A percentile compares a stretch with the other conserved stretches of the same genome.
These are phyloP conservation scores for Mya arenaria DNA, from an alignment of 1,140 invertebrate genomes.

Conservation along the genomic window DNA sequence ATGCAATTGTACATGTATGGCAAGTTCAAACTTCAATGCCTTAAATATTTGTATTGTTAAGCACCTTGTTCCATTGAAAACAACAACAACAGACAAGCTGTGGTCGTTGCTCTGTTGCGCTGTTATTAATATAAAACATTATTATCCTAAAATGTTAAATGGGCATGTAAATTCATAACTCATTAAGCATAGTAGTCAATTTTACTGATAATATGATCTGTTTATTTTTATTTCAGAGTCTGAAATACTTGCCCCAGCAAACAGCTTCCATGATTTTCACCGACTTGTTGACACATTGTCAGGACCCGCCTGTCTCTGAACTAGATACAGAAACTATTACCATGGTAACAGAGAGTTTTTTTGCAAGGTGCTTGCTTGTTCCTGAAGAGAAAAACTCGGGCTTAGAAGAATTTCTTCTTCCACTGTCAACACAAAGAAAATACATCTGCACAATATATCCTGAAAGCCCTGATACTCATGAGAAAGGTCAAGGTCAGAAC, in stretches of 20 bases:
- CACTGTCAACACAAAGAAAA: neutral
- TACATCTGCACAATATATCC: conserved; percentile 1
- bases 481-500: too few species aligned
- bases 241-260: conserved; percentile 11
- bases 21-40: too few species aligned
- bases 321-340: neutral
- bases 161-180: too few species aligned
- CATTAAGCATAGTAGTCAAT: too few species aligned
- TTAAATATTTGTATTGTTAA: too few species aligned
- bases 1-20: too few species aligned
- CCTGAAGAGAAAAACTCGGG: neutral
- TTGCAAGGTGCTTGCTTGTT: conserved; percentile 29
- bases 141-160: too few species aligned
- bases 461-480: neutral
- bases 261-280: neutral
- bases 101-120: too few species aligned
- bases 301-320: neutral
- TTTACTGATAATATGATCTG: too few species aligned
- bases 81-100: too few species aligned
- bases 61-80: too few species aligned
- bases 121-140: too few species aligned
- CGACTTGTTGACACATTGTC: conserved; percentile 14
- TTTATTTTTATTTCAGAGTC: conserved; percentile 25
- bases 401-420: neutral
- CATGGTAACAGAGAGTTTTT: conserved; percentile 4